phyloP scores from a whole-genome alignment of 2,888 invertebrate genomes.

The Aplocera efformata region DNA sequence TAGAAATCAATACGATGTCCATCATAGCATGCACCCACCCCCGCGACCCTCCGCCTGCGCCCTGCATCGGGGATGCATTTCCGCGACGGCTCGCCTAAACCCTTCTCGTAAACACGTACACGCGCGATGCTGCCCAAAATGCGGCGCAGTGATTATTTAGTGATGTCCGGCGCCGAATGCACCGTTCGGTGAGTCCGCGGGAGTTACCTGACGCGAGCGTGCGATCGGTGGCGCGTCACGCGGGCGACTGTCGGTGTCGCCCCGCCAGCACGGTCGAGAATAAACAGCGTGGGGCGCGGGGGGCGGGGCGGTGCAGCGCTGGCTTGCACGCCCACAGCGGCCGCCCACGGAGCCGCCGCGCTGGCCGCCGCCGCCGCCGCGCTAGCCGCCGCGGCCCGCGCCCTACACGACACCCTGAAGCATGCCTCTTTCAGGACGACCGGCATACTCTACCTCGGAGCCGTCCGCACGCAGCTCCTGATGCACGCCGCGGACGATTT shows the following conservation, averaged over 20 bases:
- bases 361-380: conserved; percentile 29
- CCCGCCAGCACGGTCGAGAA: conserved; percentile 71
- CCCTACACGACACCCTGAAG: background rate
- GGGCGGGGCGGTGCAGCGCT: conserved; percentile 62
- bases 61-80: conserved; percentile 73
- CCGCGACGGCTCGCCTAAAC: conserved; percentile 56
- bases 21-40: conserved; percentile 83
- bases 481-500: background rate
- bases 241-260: conserved; percentile 70
- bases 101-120: conserved; percentile 43
- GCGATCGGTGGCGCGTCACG: conserved; percentile 68
- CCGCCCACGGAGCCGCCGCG: conserved; percentile 57
- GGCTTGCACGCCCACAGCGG: conserved; percentile 75
- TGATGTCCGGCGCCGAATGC: conserved; percentile 68
- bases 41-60: conserved; percentile 79
- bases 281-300: conserved; percentile 69
- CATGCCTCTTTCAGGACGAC: conserved; percentile 14
- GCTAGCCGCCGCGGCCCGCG: conserved; percentile 31
- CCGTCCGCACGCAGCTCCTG: background rate
- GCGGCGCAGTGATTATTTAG: conserved; percentile 45
- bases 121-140: conserved; percentile 34
- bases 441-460: conserved; percentile 1
- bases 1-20: conserved; percentile 82
- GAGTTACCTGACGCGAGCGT: conserved; percentile 65
- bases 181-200: conserved; percentile 63